Conservation (phyloP, 1,140 invertebrate species). For the Drosophila burlai region DNA sequence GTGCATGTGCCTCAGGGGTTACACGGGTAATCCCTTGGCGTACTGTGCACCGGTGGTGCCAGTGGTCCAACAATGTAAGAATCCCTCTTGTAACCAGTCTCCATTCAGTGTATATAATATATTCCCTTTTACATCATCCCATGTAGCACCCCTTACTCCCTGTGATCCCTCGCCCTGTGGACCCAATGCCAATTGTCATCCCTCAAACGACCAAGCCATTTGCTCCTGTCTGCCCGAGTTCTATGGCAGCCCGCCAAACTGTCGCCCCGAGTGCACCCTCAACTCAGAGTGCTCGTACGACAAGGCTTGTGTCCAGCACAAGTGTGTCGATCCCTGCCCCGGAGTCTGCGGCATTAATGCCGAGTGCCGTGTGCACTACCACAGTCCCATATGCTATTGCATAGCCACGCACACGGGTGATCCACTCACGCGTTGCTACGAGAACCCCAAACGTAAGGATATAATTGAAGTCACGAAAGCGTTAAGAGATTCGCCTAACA, state of each 20-base stretch:
- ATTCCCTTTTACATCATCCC: slow-evolving; percentile 74
- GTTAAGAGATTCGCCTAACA: slow-evolving; percentile 8
- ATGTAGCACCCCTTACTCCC: slow-evolving; percentile 76
- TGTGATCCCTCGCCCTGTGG: slow-evolving; percentile 91
- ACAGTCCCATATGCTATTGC: slow-evolving; percentile 91
- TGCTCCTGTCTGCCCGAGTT: slow-evolving; percentile 90
- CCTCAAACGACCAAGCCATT: slow-evolving; percentile 88
- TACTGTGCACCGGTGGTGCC: slow-evolving; percentile 84
- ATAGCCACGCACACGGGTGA: slow-evolving; percentile 90
- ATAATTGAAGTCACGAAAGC: not conserved
- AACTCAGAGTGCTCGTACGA: slow-evolving; percentile 91
- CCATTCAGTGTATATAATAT: slow-evolving; percentile 52
- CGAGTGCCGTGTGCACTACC: slow-evolving; percentile 89
- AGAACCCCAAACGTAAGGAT: slow-evolving; percentile 85
- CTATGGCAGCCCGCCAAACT: slow-evolving; percentile 90
- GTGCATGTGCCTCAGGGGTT: slow-evolving; percentile 89
- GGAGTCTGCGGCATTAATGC: slow-evolving; percentile 90
- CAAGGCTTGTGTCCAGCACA: slow-evolving; percentile 89
- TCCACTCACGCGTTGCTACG: slow-evolving; percentile 87
- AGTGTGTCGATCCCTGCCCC: slow-evolving; percentile 91
- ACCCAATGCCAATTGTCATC: slow-evolving; percentile 89
- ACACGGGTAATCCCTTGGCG: slow-evolving; percentile 89
- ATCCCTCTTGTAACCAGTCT: slow-evolving; percentile 8
- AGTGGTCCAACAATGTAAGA: slow-evolving; percentile 86
- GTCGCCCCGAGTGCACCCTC: slow-evolving; percentile 91